A percentile compares a stretch with the other conserved stretches of the same genome.
Evolutionary conservation across 2,797 vertebrate species (phyloP).

Genomic region (Serranus cabrilla): DNA sequence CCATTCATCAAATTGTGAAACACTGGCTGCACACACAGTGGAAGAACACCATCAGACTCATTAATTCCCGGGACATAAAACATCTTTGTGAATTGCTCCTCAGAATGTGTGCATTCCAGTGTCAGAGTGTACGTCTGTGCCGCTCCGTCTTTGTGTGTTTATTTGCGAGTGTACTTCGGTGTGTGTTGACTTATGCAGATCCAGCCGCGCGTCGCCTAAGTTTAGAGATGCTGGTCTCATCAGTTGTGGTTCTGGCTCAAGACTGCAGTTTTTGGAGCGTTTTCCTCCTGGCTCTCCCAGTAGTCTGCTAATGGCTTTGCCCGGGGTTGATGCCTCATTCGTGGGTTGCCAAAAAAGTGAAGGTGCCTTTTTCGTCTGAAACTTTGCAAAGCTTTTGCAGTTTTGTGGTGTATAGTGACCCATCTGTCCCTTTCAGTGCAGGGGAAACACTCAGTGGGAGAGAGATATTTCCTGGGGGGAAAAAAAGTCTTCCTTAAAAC

Average conservation of each 20-base stretch:
- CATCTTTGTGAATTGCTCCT: slow-evolving; percentile 57
- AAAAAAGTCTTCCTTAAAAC: slow-evolving; percentile 12
- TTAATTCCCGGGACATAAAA: slow-evolving; percentile 62
- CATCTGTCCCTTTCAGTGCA: slow-evolving; percentile 47
- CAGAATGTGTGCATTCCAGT: slow-evolving; percentile 49
- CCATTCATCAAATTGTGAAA: slow-evolving; percentile 65
- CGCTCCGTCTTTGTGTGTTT: slow-evolving; percentile 42
- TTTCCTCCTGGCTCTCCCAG: slow-evolving; percentile 58
- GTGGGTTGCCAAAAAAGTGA: slow-evolving; percentile 52
- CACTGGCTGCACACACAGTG: slow-evolving; percentile 47
- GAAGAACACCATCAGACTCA: slow-evolving; percentile 55
- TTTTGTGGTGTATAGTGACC: slow-evolving; percentile 38
- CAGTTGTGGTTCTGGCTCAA: slow-evolving; percentile 63
- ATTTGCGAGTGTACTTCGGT: slow-evolving; percentile 41
- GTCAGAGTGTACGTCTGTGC: slow-evolving; percentile 37
- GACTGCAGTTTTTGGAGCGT: slow-evolving; percentile 24
- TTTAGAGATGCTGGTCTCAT: slow-evolving; percentile 72
- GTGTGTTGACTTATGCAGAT: slow-evolving; percentile 72
- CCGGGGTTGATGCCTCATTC: slow-evolving; percentile 42
- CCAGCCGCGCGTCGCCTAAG: slow-evolving; percentile 55
- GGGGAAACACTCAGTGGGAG: slow-evolving; percentile 22
- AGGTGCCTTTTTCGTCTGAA: slow-evolving; percentile 48
- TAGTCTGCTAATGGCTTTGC: slow-evolving; percentile 65
- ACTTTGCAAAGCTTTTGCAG: slow-evolving; percentile 30
- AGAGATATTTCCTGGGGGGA: slow-evolving; percentile 36